Evolutionary conservation across 2,797 vertebrate species (phyloP).

Genomic region (Onychomys torridus): DNA sequence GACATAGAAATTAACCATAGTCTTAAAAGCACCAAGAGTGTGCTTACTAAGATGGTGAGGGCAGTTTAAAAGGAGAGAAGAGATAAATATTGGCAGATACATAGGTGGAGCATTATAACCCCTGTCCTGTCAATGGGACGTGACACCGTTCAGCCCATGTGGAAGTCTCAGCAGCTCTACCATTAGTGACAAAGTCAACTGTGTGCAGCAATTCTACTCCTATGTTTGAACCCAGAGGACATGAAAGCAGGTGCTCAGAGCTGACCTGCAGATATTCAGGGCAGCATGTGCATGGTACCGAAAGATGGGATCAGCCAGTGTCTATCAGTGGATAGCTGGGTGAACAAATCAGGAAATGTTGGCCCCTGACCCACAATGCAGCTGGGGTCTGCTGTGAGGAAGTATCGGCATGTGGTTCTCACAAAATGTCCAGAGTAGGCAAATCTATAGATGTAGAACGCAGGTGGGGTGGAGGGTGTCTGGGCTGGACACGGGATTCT

Average conservation of each 20-base stretch:
- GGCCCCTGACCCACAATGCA: not conserved
- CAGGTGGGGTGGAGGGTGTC: too few species aligned
- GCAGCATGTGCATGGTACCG: accelerated
- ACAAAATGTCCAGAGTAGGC: not conserved
- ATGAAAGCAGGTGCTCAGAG: not conserved
- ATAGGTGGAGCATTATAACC: too few species aligned
- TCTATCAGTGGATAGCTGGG: too few species aligned
- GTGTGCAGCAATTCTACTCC: accelerated
- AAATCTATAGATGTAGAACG: accelerated
- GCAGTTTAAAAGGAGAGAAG: too few species aligned
- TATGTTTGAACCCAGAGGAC: accelerated
- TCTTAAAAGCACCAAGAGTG: not conserved
- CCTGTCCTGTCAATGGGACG: not conserved
- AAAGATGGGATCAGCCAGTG: not conserved
- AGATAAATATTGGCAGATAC: too few species aligned
- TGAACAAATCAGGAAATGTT: not conserved
- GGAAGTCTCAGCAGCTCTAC: not conserved
- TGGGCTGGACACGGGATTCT: accelerated
- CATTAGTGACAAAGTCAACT: not conserved
- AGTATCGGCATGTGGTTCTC: accelerated
- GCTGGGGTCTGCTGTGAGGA: not conserved
- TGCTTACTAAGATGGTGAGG: not conserved
- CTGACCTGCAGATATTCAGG: not conserved
- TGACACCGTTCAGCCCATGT: accelerated
- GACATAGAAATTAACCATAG: not conserved